A percentile compares a stretch with the other conserved stretches of the same genome.
phyloP scores from a whole-genome alignment of 2,797 vertebrate species.

The Chloroceryle inda region DNA sequence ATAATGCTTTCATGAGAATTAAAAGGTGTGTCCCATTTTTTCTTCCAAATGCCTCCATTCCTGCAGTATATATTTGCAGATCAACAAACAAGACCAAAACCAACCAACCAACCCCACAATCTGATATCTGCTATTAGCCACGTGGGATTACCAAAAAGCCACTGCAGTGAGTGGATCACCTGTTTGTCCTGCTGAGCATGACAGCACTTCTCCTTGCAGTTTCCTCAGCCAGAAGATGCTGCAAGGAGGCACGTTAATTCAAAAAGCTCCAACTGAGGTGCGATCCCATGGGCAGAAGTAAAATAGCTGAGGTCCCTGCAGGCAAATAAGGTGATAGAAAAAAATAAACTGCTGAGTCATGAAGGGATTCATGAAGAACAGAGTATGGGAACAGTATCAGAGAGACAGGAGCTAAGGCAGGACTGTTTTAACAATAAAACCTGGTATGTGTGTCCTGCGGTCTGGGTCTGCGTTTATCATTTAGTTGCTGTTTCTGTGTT shows the following conservation, averaged over 20 bases:
- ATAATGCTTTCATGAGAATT: slow-evolving; percentile 39
- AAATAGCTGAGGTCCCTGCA: not conserved
- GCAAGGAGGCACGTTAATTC: not conserved
- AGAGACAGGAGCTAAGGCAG: not conserved
- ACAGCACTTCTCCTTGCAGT: not conserved
- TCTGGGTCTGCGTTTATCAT: not conserved
- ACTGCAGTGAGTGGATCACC: not conserved
- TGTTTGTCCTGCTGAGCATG: not conserved
- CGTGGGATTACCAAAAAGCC: not conserved
- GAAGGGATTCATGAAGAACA: not conserved
- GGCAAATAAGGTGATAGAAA: not conserved
- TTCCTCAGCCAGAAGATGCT: not conserved
- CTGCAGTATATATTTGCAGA: not conserved
- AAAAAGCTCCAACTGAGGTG: not conserved
- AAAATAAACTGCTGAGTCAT: not conserved
- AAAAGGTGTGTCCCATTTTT: slow-evolving; percentile 34
- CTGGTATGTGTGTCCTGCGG: not conserved
- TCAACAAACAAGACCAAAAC: too few species aligned
- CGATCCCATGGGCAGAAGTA: not conserved
- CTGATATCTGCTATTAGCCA: not conserved
- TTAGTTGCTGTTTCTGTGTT: not conserved
- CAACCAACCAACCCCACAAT: not conserved
- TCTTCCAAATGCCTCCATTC: not conserved
- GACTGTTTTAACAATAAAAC: not conserved
- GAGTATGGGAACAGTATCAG: not conserved